These are phyloP conservation scores for Phthorimaea operculella DNA, from an alignment of 1,140 invertebrate genomes.

Conservation along the genomic window DNA sequence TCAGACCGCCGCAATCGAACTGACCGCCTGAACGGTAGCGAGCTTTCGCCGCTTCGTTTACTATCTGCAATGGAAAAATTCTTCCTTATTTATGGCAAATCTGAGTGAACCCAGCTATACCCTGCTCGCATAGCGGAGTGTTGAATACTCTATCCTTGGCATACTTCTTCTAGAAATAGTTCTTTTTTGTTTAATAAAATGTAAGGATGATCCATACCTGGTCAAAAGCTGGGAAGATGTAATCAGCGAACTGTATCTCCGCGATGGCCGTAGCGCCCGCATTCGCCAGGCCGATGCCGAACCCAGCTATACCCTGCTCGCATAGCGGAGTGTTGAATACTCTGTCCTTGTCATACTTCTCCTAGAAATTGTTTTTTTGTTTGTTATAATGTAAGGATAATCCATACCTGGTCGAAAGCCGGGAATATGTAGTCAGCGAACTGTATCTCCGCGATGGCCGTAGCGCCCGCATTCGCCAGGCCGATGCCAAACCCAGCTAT, in stretches of 20 bases:
- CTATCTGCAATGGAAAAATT: constrained; percentile 65
- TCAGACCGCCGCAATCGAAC: constrained; percentile 93
- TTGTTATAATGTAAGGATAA: neutral
- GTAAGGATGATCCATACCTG: constrained; percentile 71
- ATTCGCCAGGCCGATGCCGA: too few species aligned
- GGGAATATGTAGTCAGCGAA: constrained; percentile 99
- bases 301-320: too few species aligned
- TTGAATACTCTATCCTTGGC: constrained; percentile 80
- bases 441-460: constrained; percentile 98
- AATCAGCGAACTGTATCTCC: too few species aligned
- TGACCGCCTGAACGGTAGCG: constrained; percentile 92
- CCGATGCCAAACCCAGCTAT: constrained; percentile 89
- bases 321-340: constrained; percentile 82
- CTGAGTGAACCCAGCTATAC: too few species aligned
- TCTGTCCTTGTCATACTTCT: too few species aligned
- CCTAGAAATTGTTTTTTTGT: neutral
- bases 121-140: constrained; percentile 61
- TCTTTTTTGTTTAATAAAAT: constrained; percentile 99
- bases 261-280: too few species aligned
- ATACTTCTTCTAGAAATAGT: constrained; percentile 64
- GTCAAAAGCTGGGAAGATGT: too few species aligned
- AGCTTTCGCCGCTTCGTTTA: constrained; percentile 94
- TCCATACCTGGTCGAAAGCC: constrained; percentile 98
- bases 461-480: constrained; percentile 86
- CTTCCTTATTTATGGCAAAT: too few species aligned